Evolutionary conservation across 2,888 invertebrate species (phyloP), one percentile per base, ranked within the genome.

Genomic region (Iselma pallidipennis): DNA sequence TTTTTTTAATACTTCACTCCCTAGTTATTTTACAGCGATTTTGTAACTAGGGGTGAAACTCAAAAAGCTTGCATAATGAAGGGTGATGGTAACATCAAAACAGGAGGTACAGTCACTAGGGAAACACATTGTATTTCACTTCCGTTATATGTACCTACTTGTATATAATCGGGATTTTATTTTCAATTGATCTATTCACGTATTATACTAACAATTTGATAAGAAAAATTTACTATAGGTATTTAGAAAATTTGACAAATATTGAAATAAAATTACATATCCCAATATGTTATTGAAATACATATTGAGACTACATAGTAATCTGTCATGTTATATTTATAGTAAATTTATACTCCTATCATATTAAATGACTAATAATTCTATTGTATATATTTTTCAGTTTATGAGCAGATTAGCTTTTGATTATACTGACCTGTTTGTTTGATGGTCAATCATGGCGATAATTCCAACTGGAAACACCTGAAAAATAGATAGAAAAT

Each of bases 101-200:
- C 3, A 42, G 19, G 19, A 19, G 19, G 19, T 19, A 49, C 52
- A 51, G 57, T 61, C 57, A 49, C 57, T 50, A 57, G 62, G 63
- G 63, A 55, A 58, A 63, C 63, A 55, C 52, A 62, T 57, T 63
- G 55, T 59, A 55, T 55, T 55, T 55, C 49, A 56, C 55, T 63
- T 63, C 62, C 62, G 59, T 42, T 42, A 7, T 37, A 37, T 16
- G 6, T 37, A 37, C 37, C 7, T 33, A 9, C 19, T 2, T 9
- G 16, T 37, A 37, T 4, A 37, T 16, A n/a, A n/a, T n/a, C n/a
- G n/a, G n/a, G n/a, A n/a, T n/a, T n/a, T n/a, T n/a, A n/a, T n/a
- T n/a, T n/a, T n/a, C 9, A 37, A 37, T 37, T 37, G 16, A 37
- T 29, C 29, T 29, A 29, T 29, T 16, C 9, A 16, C 9, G 9